Evolutionary conservation across 2,888 invertebrate species (phyloP).

Genomic region (Anaspis maculata): DNA sequence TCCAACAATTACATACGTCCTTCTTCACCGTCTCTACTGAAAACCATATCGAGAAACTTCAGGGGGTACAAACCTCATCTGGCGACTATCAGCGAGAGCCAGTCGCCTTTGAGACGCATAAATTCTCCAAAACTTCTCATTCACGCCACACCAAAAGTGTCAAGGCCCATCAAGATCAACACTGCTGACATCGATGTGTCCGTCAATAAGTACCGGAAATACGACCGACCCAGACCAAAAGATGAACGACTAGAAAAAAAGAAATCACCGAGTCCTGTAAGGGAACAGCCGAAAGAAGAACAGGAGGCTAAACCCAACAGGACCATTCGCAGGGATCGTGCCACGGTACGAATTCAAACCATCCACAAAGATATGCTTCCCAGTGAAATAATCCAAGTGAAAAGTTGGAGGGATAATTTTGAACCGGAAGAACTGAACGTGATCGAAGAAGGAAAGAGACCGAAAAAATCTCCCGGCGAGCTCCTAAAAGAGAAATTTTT

Average conservation of each 20-base stretch:
- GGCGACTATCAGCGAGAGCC: conserved; percentile 61
- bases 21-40: conserved; percentile 17
- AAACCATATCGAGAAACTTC: conserved; percentile 28
- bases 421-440: conserved; percentile 47
- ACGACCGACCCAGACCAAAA: conserved; percentile 29
- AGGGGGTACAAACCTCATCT: conserved; percentile 64
- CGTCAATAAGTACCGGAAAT: conserved; percentile 50
- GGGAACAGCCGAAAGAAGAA: conserved; percentile 39
- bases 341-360: conserved; percentile 67
- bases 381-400: conserved; percentile 26
- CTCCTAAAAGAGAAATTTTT: conserved; percentile 67
- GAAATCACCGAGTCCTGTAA: conserved; percentile 11
- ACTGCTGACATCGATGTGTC: conserved; percentile 83
- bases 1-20: conserved; percentile 34
- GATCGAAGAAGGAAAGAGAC: conserved; percentile 37
- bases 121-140: conserved; percentile 48
- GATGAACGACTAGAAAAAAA: conserved; percentile 5
- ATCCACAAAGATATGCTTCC: conserved; percentile 39
- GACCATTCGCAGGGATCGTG: conserved; percentile 61
- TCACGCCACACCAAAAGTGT: conserved; percentile 41
- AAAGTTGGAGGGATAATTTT: conserved; percentile 56
- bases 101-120: conserved; percentile 44
- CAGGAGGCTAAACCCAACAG: conserved; percentile 29
- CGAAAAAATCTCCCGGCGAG: conserved; percentile 52
- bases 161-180: conserved; percentile 66